Evolutionary conservation across 2,888 invertebrate species (phyloP).

Genomic region (Zhuqinia jingwanae): DNA sequence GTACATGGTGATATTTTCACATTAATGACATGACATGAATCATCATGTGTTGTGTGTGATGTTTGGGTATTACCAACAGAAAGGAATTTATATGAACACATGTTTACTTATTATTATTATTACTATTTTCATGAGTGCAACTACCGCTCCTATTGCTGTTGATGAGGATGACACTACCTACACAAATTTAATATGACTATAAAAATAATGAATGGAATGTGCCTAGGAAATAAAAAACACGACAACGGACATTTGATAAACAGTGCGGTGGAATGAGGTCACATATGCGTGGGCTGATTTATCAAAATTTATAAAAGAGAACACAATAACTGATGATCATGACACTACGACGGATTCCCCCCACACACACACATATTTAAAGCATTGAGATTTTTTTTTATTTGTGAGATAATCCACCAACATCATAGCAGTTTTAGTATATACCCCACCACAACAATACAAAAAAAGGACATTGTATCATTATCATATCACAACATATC

Average conservation of each 20-base stretch:
- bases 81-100: not conserved
- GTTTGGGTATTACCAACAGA: constrained; percentile 1
- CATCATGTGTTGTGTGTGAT: not conserved
- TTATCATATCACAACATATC: not conserved
- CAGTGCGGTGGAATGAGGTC: constrained; percentile 65
- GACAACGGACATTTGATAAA: constrained; percentile 28
- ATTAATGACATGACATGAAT: not conserved
- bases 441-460: not conserved
- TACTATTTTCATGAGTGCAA: not conserved
- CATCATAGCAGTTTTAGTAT: too few relatives aligned
- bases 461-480: too few relatives aligned
- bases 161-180: constrained; percentile 1
- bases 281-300: constrained; percentile 71
- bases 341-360: not conserved
- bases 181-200: constrained; percentile 11
- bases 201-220: constrained; percentile 61
- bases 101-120: constrained; percentile 10
- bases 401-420: too few relatives aligned
- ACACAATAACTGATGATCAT: constrained; percentile 25
- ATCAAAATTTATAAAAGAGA: constrained; percentile 41
- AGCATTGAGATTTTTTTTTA: too few relatives aligned
- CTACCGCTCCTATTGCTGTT: not conserved
- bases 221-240: constrained; percentile 27
- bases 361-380: not conserved
- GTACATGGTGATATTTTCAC: not conserved